phyloP scores from a whole-genome alignment of 2,113 vertebrate genomes.

The Gopherus evgoodei region DNA sequence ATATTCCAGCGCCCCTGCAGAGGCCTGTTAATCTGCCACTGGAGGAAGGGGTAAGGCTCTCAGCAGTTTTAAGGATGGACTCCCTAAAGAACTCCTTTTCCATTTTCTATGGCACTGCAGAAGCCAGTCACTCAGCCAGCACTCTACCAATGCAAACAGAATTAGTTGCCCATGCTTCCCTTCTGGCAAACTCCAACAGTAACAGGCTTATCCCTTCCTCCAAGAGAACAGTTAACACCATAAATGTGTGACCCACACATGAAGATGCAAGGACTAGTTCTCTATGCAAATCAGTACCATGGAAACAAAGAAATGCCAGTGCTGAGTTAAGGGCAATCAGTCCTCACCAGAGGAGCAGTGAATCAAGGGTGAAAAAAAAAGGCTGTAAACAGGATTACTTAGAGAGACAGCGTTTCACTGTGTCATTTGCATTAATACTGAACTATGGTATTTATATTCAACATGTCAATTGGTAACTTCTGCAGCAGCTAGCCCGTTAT shows the following conservation, averaged over 20 bases:
- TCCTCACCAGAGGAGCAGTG: conserved; percentile 64
- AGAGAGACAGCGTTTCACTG: conserved; percentile 43
- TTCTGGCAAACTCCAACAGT: conserved; percentile 55
- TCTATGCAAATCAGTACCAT: conserved; percentile 72
- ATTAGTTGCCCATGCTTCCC: conserved; percentile 11
- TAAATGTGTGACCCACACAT: conserved; percentile 32
- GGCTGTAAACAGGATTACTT: conserved; percentile 70
- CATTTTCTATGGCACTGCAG: neutral
- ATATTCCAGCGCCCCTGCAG: no score
- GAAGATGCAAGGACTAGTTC: conserved; percentile 45
- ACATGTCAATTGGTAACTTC: conserved; percentile 14
- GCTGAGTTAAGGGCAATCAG: conserved; percentile 19
- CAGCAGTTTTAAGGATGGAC: neutral
- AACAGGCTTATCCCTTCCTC: conserved; percentile 51
- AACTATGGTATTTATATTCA: conserved; percentile 10
- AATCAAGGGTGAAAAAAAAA: conserved; percentile 59
- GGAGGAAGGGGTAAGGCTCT: neutral
- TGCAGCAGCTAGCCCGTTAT: neutral
- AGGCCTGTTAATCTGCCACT: neutral
- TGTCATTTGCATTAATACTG: conserved; percentile 26
- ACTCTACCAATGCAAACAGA: neutral
- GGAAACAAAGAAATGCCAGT: conserved; percentile 69
- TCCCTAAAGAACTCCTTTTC: neutral
- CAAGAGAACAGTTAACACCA: conserved; percentile 61
- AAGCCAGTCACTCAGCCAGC: neutral